These are phyloP conservation scores for Molossus molossus DNA, from an alignment of 2,797 vertebrate genomes.

Conservation along the genomic window DNA sequence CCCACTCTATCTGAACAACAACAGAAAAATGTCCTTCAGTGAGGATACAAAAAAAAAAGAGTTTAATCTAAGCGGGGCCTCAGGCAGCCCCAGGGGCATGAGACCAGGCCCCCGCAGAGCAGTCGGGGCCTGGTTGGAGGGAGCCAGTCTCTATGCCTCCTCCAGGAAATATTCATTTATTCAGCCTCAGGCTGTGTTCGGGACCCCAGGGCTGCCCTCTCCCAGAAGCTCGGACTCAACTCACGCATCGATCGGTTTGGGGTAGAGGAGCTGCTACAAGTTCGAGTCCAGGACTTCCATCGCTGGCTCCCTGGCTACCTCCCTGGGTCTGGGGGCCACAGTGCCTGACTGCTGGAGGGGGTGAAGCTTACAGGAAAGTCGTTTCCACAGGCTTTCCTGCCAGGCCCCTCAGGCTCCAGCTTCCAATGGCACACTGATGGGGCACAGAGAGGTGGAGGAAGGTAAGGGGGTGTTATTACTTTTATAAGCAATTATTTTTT, in stretches of 20 bases:
- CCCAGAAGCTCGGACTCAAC: background rate
- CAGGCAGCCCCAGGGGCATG: background rate
- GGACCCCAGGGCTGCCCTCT: background rate
- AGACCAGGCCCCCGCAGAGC: background rate
- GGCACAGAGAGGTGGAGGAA: background rate
- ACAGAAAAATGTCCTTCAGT: no score
- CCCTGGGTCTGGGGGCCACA: background rate
- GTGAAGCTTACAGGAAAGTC: background rate
- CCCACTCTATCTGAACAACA: no score
- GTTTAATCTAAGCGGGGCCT: background rate
- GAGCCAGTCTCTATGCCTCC: no score
- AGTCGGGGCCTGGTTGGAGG: no score
- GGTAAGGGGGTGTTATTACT: background rate
- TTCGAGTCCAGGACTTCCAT: background rate
- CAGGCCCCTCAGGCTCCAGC: background rate
- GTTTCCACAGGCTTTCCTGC: background rate
- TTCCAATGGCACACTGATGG: background rate
- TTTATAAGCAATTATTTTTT: no score
- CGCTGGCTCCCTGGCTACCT: rapidly evolving
- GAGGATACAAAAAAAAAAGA: background rate
- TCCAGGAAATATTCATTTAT: background rate
- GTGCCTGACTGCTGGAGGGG: background rate
- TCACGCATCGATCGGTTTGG: no score
- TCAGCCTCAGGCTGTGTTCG: background rate
- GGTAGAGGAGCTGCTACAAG: background rate